Evolutionary conservation across 1,140 invertebrate species (phyloP).

Genomic region (Arctopsyche grandis): DNA sequence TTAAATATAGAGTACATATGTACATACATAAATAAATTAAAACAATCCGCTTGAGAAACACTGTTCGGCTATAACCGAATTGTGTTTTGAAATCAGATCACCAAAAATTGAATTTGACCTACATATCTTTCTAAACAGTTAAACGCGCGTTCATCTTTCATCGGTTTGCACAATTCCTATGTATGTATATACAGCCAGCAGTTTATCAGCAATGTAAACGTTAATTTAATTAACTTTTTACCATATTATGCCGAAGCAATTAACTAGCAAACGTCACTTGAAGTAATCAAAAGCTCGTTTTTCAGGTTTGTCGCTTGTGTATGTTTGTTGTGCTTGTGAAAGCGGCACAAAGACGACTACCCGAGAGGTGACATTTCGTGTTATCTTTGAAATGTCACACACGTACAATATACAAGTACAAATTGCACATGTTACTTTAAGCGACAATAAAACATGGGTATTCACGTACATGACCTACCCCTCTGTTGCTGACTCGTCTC

Average conservation of each 20-base stretch:
- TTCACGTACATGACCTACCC: conserved; percentile 11
- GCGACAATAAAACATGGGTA: too few relatives aligned
- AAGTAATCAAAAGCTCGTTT: conserved; percentile 8
- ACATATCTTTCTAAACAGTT: background rate
- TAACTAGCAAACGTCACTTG: background rate
- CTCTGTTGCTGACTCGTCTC: background rate
- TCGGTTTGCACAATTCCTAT: too few relatives aligned
- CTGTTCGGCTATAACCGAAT: background rate
- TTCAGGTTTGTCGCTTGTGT: background rate
- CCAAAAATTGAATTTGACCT: background rate
- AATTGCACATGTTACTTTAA: too few relatives aligned
- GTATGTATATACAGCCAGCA: too few relatives aligned
- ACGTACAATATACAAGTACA: background rate
- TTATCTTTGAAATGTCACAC: background rate
- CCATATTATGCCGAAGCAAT: background rate
- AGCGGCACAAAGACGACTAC: background rate
- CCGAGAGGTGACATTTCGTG: background rate
- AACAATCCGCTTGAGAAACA: too few relatives aligned
- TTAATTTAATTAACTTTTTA: background rate
- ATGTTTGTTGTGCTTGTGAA: conserved; percentile 1
- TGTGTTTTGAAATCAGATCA: background rate
- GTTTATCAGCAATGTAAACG: too few relatives aligned
- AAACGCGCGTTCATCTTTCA: background rate
- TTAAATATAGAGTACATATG: too few relatives aligned
- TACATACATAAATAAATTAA: too few relatives aligned